Base-by-base conservation (phyloP, 1,140 invertebrate species). In the Lepidurus arcticus region DNA sequence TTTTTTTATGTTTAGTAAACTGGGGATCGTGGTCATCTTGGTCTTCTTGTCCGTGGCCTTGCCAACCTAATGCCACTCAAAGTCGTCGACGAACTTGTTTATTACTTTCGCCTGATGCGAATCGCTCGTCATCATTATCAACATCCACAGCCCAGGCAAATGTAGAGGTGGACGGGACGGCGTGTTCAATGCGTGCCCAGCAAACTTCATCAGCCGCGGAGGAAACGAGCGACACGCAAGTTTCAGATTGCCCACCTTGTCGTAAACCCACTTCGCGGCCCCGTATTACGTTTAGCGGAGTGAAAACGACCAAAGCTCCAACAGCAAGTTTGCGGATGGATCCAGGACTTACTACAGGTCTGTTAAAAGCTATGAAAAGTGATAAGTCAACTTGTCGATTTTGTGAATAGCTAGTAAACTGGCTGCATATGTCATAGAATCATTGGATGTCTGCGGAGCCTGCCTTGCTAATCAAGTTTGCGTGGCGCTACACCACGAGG, bases 401-500 rank as follows among this genome's bases (percentile, higher is more conserved):
- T 65, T 21, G 21, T 65, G 53, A 65, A 7, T 65, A 21, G 53
- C 13, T 7, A 65, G 16, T 65, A 65, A 65, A 65, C 21, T 65
- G 16, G 53, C 53, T 16, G 16, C 7, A 7, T 21, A 34, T 43
- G 24, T 73, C 2, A 6, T 78, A 42, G 84, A 86, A 42, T 87
- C 86, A 78, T 75, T 83, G n/a, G 80, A 83, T 76, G 87, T 80
- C 10, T 82, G 82, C 73, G 79, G 82, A 76, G 78, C 80, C n/a
- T 84, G 83, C 76, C 74, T 78, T 26, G 74, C 80, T 9, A 80
- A 79, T 7, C 82, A 92, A 84, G 88, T 92, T 42, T 92, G 91
- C 84, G 88, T 92, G 80, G 87, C 90, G 34, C 86, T 89, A 80
- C 86, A 88, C 79, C 86, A 86, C 74, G 90, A 89, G 81, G 86